Evolutionary conservation across 2,113 vertebrate species (phyloP).

Genomic region (Otolemur garnettii): DNA sequence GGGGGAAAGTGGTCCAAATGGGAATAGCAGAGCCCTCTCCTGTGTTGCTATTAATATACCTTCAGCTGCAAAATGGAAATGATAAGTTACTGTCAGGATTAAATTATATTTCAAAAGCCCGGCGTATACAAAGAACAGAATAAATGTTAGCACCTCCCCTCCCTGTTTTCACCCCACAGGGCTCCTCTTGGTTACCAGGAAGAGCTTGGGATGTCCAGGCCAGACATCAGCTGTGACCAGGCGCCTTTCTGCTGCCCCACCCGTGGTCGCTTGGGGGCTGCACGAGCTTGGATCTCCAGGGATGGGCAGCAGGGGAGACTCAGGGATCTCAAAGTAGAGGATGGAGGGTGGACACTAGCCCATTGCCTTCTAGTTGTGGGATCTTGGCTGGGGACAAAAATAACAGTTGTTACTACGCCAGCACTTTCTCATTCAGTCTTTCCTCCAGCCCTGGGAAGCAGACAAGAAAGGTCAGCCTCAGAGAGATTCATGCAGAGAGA

Average conservation of each 20-base stretch:
- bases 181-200: not conserved
- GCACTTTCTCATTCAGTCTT: not conserved
- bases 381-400: not conserved
- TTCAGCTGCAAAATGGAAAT: not conserved
- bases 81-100: not conserved
- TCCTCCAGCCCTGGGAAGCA: not conserved
- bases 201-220: not conserved
- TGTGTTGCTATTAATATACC: rapidly evolving
- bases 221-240: not conserved
- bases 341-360: not conserved
- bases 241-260: not conserved
- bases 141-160: not conserved
- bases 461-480: rapidly evolving
- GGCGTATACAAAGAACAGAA: not conserved
- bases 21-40: not conserved
- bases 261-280: rapidly evolving
- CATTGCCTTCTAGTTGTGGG: not conserved
- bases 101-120: not conserved
- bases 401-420: not conserved
- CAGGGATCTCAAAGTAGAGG: not conserved
- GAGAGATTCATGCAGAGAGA: not conserved
- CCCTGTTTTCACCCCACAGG: not conserved
- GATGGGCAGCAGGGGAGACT: rapidly evolving
- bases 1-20: not conserved
- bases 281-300: not conserved